phyloP scores from a whole-genome alignment of 2,113 vertebrate species.

The Nipponia nippon region DNA sequence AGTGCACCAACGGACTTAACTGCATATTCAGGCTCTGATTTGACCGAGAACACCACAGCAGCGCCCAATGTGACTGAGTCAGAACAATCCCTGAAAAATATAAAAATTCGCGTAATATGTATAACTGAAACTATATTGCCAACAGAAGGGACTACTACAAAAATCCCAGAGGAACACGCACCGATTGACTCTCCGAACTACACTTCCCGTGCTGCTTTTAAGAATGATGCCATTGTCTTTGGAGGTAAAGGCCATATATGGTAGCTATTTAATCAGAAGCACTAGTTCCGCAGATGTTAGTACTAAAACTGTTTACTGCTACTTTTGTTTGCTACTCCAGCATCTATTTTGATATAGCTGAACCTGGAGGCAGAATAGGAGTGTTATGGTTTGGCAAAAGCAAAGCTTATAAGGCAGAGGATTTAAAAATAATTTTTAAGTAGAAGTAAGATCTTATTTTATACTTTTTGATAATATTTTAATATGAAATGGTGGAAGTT shows the following conservation, averaged over 20 bases:
- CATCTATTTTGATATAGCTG: background rate
- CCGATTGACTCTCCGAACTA: background rate
- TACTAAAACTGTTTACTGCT: background rate
- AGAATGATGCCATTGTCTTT: slow-evolving; percentile 64
- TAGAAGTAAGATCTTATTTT: background rate
- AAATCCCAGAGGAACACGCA: background rate
- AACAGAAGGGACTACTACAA: slow-evolving; percentile 15
- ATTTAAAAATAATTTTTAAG: background rate
- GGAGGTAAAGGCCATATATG: slow-evolving; percentile 66
- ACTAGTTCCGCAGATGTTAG: background rate
- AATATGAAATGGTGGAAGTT: background rate
- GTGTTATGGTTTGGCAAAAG: background rate
- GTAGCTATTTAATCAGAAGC: background rate
- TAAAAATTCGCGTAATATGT: slow-evolving; percentile 39
- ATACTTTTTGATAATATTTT: background rate
- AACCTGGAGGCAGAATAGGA: background rate
- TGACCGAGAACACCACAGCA: background rate
- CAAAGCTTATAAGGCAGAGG: background rate
- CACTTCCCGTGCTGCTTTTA: slow-evolving; percentile 16
- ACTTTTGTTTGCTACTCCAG: background rate
- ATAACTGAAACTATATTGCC: slow-evolving; percentile 52
- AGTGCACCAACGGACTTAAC: background rate
- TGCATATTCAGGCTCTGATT: background rate
- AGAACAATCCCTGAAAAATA: background rate
- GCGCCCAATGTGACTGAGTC: background rate